phyloP scores from a whole-genome alignment of 64 coral and sea anemone genomes.

The Montipora foliosa region DNA sequence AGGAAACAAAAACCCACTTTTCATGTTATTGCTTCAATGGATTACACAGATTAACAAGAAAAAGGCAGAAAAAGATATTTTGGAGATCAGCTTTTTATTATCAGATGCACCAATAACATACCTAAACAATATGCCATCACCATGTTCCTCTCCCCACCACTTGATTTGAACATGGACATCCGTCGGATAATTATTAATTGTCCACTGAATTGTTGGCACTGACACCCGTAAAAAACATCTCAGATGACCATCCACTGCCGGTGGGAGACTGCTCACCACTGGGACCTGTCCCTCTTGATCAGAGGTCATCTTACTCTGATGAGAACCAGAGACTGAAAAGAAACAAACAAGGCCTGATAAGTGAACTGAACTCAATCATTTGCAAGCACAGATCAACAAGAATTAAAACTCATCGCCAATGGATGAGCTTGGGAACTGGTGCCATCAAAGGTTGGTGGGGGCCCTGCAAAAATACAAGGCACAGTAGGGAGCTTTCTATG shows the following conservation, averaged over 20 bases:
- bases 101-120: constrained; percentile 14
- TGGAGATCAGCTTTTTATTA: background rate
- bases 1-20: no score
- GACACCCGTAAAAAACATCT: constrained; percentile 89
- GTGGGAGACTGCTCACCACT: constrained; percentile 81
- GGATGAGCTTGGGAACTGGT: no score
- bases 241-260: constrained; percentile 92
- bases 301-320: constrained; percentile 4
- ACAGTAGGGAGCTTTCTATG: no score
- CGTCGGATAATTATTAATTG: constrained; percentile 62
- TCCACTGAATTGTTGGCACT: constrained; percentile 83
- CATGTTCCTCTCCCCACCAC: constrained; percentile 95
- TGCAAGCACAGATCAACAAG: no score
- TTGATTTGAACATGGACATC: constrained; percentile 80
- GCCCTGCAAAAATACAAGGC: no score
- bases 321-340: background rate
- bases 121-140: constrained; percentile 80
- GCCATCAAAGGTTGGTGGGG: no score
- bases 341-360: background rate
- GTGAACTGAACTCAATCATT: background rate
- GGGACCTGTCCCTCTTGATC: constrained; percentile 75
- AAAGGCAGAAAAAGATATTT: background rate
- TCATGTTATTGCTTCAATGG: no score
- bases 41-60: background rate
- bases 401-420: no score